Evolutionary conservation across 2,888 invertebrate genomes (phyloP), one percentile per base, ranked within the genome.

Genomic region (Autographa gamma): DNA sequence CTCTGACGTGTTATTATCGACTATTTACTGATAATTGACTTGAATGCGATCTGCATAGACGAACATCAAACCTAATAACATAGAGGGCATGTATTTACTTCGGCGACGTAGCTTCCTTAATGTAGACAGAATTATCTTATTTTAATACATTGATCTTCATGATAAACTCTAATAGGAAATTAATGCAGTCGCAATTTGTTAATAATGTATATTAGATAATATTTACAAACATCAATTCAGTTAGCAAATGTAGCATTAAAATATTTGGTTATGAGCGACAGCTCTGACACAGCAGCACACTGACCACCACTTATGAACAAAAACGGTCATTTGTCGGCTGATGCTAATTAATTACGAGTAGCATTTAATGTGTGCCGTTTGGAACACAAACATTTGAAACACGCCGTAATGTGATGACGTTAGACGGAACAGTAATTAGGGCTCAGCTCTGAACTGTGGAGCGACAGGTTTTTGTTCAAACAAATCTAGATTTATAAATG

Each of bases 271-370:
- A 14, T 16, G 43, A 48, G n/a, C n/a, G 48, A n/a, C 48, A 48
- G n/a, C 7, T n/a, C n/a, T 48, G 48, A 48, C 48, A 16, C 16
- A 43, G 43, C 43, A 38, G 11, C 38, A 11, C 16, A n/a, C 48
- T 4, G n/a, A 48, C n/a, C 48, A n/a, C n/a, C 48, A n/a, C 25
- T 34, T 43, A 52, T 38, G n/a, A 59, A 62, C 54, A 63, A 69
- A 79, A 75, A 62, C 64, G 14, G 18, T 32, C 34, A 65, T 75
- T 75, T 65, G 64, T 79, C 76, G 62, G 19, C 76, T 65, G 54
- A 13, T 68, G 64, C 34, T 54, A 62, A 74, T 79, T 74, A 64
- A 64, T 79, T 48, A 9, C 38, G 16, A 16, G 63, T 48, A 52
- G 18, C n/a, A 62, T 59, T 62, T 64, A 74, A 59, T 19, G 19